Evolutionary conservation across 2,113 vertebrate genomes (phyloP).

Genomic region (Noctilio leporinus): DNA sequence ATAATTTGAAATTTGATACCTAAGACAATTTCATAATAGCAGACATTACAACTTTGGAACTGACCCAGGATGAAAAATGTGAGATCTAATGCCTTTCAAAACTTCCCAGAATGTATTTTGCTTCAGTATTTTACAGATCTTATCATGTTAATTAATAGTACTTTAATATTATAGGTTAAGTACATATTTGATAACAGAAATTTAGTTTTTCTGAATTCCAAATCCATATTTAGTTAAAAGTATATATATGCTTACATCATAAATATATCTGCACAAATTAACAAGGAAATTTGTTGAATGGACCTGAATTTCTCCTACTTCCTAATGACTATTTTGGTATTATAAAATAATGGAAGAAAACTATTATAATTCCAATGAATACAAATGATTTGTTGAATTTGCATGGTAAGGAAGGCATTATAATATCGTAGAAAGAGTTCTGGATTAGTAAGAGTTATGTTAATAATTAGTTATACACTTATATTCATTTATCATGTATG

Average conservation of each 20-base stretch:
- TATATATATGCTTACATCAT: not conserved
- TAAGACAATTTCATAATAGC: slow-evolving; percentile 11
- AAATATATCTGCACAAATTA: not conserved
- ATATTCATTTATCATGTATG: not conserved
- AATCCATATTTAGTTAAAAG: not conserved
- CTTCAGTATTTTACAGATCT: not conserved
- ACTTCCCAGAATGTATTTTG: not conserved
- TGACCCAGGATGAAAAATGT: not conserved
- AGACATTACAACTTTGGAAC: slow-evolving; percentile 35
- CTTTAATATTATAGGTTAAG: slow-evolving; percentile 6
- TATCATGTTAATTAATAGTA: not conserved
- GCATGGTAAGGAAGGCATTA: not conserved
- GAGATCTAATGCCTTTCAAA: not conserved
- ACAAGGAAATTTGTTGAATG: not conserved
- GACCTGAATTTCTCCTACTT: not conserved
- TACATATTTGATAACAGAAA: not conserved
- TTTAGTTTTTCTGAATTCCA: not conserved
- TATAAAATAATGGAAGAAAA: not conserved
- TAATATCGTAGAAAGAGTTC: not conserved
- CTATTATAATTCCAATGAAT: not conserved
- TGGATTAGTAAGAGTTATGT: not conserved
- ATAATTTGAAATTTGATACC: slow-evolving; percentile 53
- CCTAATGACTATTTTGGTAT: not conserved
- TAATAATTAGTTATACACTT: not conserved
- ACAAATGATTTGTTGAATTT: not conserved